Base-by-base conservation (phyloP, 2,797 vertebrate genomes). In the Paramormyrops hopkinsi region DNA sequence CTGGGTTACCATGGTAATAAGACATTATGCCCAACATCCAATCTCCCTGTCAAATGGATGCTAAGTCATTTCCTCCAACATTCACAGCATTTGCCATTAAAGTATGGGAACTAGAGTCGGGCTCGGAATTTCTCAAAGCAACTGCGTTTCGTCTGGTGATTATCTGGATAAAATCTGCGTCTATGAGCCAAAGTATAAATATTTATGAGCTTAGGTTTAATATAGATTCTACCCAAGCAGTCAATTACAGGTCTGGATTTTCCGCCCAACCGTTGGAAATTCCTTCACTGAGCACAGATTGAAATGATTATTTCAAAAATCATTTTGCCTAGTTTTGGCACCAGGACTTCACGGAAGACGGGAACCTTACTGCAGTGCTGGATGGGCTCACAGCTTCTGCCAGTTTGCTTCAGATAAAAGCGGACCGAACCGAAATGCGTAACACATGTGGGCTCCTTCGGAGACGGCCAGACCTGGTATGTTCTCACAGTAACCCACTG, bases 1-100 rank as follows among this genome's bases (percentile, higher is more conserved):
- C 83, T 51, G 25, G 44, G 85, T 86, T 86, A 86, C 85, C 85
- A 86, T 86, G 17, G 85, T 41, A 56, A 86, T 86, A 54, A 86
- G 85, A 86, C 51, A 53, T 37, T 37, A 54, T 53, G 17, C 12
- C 50, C 50, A 37, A 33, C 25, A 41, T 56, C 85, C 51, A 33
- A 37, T 17, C 50, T 25, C 22, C 50, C 51, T 37, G 84, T 33
- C 29, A 51, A 19, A 87, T 51, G 83, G 50, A 53, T 56, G 50
- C 12, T 37, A 51, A 86, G 22, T 54, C 50, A 86, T 54, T 87
- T 56, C 29, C 6, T 41, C 51, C 25, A 25, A 59, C 33, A 59
- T 33, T 87, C 85, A 29, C 51, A 50, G 14, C 12, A 17, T 5
- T 51, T 7, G 41, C 14, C 2, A 19, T 19, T 79, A 44, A 41